Evolutionary conservation across 2,113 vertebrate species (phyloP).

Genomic region (Dasyprocta punctata): DNA sequence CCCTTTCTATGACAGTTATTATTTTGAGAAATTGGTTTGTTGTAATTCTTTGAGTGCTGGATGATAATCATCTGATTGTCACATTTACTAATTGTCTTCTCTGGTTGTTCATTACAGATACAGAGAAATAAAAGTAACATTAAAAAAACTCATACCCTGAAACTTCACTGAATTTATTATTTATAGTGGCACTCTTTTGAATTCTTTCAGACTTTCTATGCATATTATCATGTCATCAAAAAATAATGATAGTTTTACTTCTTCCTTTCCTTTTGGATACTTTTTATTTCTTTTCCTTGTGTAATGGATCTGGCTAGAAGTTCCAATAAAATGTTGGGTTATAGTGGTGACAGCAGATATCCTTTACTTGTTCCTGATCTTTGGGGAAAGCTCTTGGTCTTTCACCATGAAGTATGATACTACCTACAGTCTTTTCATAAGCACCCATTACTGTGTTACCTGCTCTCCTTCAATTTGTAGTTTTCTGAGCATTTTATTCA

Average conservation of each 20-base stretch:
- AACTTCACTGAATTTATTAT: neutral
- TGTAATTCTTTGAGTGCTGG: neutral
- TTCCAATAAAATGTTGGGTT: neutral
- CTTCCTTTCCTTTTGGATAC: neutral
- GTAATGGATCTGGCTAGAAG: neutral
- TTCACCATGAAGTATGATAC: neutral
- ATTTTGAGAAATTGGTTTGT: neutral
- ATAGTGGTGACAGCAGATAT: neutral
- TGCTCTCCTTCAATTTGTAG: neutral
- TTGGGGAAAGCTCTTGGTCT: neutral
- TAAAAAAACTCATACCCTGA: neutral
- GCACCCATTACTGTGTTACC: neutral
- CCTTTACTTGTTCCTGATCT: neutral
- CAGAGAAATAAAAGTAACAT: neutral
- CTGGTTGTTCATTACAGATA: neutral
- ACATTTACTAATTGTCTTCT: neutral
- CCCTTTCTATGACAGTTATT: neutral
- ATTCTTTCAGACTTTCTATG: neutral
- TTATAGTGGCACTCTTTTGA: neutral
- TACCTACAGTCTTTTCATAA: neutral
- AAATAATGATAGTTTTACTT: neutral
- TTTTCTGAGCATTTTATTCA: neutral
- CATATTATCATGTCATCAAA: neutral
- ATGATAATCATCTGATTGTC: neutral
- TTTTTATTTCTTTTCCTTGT: neutral